Evolutionary conservation across 2,797 vertebrate species (phyloP).

Genomic region (Anisognathus igniventris): DNA sequence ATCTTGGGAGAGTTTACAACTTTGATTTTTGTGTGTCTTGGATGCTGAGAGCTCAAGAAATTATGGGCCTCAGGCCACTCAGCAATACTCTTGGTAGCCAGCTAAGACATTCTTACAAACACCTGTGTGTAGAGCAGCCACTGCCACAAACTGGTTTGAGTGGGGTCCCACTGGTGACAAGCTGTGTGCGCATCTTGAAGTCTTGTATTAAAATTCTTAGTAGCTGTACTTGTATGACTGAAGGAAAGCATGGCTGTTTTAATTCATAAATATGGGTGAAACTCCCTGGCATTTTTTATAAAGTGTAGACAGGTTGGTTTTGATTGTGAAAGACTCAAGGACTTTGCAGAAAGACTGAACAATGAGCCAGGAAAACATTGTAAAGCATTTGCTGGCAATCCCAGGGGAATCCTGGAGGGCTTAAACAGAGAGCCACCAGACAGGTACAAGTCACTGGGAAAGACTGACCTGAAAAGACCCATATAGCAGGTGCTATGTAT

Average conservation of each 20-base stretch:
- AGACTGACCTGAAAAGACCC: background rate
- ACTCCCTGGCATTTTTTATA: conserved; percentile 3
- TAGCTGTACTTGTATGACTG: background rate
- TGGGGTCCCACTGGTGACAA: background rate
- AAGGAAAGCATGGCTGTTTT: background rate
- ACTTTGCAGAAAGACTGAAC: background rate
- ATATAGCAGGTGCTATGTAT: background rate
- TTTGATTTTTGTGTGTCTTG: background rate
- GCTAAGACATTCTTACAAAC: background rate
- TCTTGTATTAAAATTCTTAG: background rate
- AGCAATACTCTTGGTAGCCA: background rate
- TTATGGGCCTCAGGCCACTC: background rate
- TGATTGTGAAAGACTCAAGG: conserved; percentile 12
- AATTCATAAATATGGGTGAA: background rate
- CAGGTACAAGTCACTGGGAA: background rate
- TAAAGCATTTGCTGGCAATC: background rate
- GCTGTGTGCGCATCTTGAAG: background rate
- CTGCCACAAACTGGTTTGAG: conserved; percentile 34
- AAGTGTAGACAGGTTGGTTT: conserved; percentile 14
- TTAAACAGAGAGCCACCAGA: background rate
- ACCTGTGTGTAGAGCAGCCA: background rate
- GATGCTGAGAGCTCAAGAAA: background rate
- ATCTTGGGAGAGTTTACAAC: background rate
- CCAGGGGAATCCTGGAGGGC: background rate
- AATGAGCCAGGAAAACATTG: background rate